A percentile compares a stretch with the other conserved stretches of the same genome.
Evolutionary conservation across 2,797 vertebrate genomes (phyloP).

Genomic region (Garrulus glandarius): DNA sequence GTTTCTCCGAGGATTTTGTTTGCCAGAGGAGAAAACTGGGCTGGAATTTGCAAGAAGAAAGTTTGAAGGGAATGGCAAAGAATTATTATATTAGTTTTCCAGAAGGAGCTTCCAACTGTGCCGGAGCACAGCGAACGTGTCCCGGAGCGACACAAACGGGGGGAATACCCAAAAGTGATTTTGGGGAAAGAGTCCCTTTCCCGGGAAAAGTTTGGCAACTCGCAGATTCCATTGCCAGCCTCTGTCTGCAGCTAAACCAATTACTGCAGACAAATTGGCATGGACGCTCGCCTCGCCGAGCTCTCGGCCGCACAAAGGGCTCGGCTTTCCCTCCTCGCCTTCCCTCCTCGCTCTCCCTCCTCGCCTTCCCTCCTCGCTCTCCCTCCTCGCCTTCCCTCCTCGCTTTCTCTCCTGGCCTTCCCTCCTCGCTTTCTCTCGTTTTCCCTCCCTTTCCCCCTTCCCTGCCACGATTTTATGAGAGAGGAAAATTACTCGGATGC

Average conservation of each 20-base stretch:
- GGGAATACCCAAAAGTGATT: not conserved
- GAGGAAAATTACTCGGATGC: conserved; percentile 47
- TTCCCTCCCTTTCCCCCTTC: conserved; percentile 12
- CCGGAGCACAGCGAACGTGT: fast-evolving
- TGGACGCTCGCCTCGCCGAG: not conserved
- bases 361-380: not conserved
- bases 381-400: not conserved
- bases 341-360: not conserved
- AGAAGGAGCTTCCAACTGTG: not conserved
- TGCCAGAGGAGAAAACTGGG: not conserved
- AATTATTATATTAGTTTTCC: not conserved
- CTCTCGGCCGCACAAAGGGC: conserved; percentile 6
- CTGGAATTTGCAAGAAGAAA: conserved; percentile 13
- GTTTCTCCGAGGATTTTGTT: not conserved
- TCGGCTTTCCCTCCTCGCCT: not conserved
- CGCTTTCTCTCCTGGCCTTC: not conserved
- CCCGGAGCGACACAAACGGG: fast-evolving
- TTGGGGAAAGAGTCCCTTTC: not conserved
- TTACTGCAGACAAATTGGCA: conserved; percentile 46
- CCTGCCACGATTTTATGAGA: conserved; percentile 38
- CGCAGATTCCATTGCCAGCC: not conserved
- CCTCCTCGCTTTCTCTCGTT: not conserved
- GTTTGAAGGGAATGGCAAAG: not conserved
- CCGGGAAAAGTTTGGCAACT: not conserved
- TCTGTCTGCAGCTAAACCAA: conserved; percentile 1